A percentile compares a stretch with the other conserved stretches of the same genome.
Conservation (phyloP, 2,888 invertebrate genomes). For the Nymphalis urticae region DNA sequence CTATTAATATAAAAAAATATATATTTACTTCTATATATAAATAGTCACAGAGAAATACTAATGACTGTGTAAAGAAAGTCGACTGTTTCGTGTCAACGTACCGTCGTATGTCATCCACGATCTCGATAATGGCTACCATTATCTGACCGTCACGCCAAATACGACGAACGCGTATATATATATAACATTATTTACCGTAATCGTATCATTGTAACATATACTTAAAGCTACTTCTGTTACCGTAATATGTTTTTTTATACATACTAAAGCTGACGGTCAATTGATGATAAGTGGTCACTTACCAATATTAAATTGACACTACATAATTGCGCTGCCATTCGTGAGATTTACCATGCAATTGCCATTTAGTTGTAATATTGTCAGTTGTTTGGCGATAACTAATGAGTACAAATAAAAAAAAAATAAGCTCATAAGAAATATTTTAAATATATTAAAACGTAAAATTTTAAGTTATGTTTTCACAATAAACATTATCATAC, state of each 20-base stretch:
- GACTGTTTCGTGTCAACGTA: slow-evolving; percentile 12
- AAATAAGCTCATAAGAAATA: too few relatives aligned
- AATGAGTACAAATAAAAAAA: too few relatives aligned
- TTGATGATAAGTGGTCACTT: too few relatives aligned
- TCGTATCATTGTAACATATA: slow-evolving; percentile 1
- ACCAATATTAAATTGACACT: too few relatives aligned
- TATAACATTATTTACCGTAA: slow-evolving; percentile 5
- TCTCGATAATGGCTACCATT: slow-evolving; percentile 6
- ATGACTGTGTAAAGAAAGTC: neutral
- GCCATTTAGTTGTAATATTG: too few relatives aligned
- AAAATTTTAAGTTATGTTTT: too few relatives aligned
- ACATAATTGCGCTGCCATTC: too few relatives aligned
- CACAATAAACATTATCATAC: neutral
- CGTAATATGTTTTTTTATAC: neutral
- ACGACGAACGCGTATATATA: neutral
- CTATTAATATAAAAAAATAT: neutral
- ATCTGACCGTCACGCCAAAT: slow-evolving; percentile 14
- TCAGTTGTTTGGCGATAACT: too few relatives aligned
- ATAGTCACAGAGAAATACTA: neutral
- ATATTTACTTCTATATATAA: neutral
- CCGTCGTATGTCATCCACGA: slow-evolving; percentile 18
- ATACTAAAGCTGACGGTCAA: too few relatives aligned
- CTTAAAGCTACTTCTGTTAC: neutral
- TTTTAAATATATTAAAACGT: too few relatives aligned
- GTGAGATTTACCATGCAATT: too few relatives aligned